phyloP scores from a whole-genome alignment of 2,797 vertebrate species.

The Pseudomugil tenellus region DNA sequence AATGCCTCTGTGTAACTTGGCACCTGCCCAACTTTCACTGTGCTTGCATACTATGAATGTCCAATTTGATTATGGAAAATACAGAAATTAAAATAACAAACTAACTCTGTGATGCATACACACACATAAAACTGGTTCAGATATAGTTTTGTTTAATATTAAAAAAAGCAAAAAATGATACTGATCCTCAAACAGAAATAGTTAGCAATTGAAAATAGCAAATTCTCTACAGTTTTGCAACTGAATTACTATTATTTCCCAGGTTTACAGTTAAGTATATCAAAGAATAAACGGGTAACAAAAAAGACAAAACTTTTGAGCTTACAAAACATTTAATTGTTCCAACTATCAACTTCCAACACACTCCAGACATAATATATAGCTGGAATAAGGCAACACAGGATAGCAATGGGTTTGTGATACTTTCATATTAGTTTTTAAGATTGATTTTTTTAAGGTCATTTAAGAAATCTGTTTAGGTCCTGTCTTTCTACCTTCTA shows the following conservation, averaged over 20 bases:
- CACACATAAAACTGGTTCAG: too few species aligned
- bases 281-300: background rate
- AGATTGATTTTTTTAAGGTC: background rate
- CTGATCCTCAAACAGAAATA: background rate
- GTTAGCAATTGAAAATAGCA: background rate
- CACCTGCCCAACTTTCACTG: too few species aligned
- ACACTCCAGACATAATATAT: too few species aligned
- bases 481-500: background rate
- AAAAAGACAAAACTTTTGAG: background rate
- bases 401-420: background rate
- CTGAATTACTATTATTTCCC: background rate
- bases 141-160: background rate
- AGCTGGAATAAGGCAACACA: too few species aligned
- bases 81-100: too few species aligned
- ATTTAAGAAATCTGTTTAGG: background rate
- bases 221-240: background rate
- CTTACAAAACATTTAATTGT: background rate
- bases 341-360: background rate
- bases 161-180: background rate
- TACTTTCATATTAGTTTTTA: background rate
- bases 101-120: too few species aligned
- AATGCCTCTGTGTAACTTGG: slow-evolving; percentile 56
- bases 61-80: too few species aligned
- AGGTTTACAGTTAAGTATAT: too few species aligned
- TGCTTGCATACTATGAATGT: too few species aligned